Evolutionary conservation across 1,140 invertebrate species (phyloP).

Genomic region (Eupristina koningsbergeri): DNA sequence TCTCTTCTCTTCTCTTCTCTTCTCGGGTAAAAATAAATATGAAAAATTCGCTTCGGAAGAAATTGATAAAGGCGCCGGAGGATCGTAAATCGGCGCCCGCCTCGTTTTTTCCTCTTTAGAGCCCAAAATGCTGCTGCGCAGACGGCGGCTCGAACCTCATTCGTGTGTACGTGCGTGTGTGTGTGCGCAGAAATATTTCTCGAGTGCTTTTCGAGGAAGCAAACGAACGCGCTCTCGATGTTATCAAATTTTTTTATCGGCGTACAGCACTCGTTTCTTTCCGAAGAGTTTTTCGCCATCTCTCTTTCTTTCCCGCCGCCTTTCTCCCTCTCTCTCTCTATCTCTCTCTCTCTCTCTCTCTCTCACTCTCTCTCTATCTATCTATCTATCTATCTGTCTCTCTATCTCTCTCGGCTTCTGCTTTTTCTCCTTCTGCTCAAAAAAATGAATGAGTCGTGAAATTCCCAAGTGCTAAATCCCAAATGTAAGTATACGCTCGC

Average conservation of each 20-base stretch:
- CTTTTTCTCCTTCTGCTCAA: not conserved
- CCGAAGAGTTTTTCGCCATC: not conserved
- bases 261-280: constrained; percentile 42
- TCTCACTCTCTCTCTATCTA: not conserved
- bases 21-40: constrained; percentile 44
- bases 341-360: not conserved
- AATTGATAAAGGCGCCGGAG: constrained; percentile 46
- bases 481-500: not conserved
- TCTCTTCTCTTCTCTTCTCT: not conserved
- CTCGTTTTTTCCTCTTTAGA: constrained; percentile 21
- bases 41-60: constrained; percentile 41
- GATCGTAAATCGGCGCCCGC: constrained; percentile 46
- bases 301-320: too few species aligned
- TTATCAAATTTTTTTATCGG: constrained; percentile 51
- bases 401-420: too few species aligned
- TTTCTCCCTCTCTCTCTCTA: too few species aligned
- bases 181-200: constrained; percentile 38
- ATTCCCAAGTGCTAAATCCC: not conserved
- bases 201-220: constrained; percentile 48
- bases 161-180: too few species aligned
- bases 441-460: constrained; percentile 34
- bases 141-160: not conserved
- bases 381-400: not conserved
- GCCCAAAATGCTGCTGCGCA: constrained; percentile 13
- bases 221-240: constrained; percentile 38